Base-by-base conservation (phyloP, 2,888 invertebrate species). In the Empis stercorea region DNA sequence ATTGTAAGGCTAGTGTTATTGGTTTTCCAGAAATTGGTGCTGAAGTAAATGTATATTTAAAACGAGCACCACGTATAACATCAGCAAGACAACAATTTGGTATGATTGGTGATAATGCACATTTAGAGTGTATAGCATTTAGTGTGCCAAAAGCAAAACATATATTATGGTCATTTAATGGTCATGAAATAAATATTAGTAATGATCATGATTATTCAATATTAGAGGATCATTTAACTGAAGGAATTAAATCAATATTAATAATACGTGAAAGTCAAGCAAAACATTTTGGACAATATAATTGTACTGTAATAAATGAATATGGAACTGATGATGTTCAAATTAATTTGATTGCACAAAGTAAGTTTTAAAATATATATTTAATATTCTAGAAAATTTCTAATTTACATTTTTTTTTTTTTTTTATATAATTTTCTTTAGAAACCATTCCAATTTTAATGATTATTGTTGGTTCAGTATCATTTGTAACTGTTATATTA, bases 271-370 rank as follows among this genome's bases (percentile, higher is more conserved):
- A 89, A 62, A 87, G 91, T 37, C 82, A 84, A 62, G 80, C 84
- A 27, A 79, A 80, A 57, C 93, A 95, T 66, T 95, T 92, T 61
- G 94, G 94, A 40, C 76, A 80, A 56, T 95, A 94, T 74, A 94
- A 92, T 70, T 95, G 95, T 68, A 88, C 91, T 44, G 92, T 93
- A 23, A 81, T 84, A 44, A 95, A 95, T 65, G 84, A 85, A 52
- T 93, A 87, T 57, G 95, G 95, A 39, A 81, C 81, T 54, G 92
- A 88, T 64, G 80, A 83, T 43, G 78, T 85, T 56, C 83, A 87
- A 64, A 93, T 95, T 54, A 77, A 80, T 50, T 75, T 95, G 55
- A 81, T 80, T 63, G 84, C 89, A 55, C 87, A 87, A 73, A 88
- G 94, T 94, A 76, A 84, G 86, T 79, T 46, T 9, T 20, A 5